phyloP scores from a whole-genome alignment of 1,140 invertebrate genomes.

The Apis cerana region DNA sequence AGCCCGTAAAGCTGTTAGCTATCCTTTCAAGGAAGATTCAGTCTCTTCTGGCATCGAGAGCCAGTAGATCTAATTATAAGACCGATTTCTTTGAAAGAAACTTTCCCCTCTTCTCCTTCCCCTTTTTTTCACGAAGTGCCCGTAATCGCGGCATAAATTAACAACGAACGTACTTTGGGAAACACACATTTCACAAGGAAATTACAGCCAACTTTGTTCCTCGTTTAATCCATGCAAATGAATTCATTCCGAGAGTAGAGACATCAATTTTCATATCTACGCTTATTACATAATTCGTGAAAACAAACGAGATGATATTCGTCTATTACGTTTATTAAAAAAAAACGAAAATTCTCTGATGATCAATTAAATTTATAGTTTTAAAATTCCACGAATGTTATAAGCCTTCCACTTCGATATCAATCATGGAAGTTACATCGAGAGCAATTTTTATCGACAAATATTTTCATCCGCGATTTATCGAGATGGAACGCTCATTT shows the following conservation, averaged over 20 bases:
- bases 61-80: background rate
- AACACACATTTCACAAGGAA: background rate
- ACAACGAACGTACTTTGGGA: background rate
- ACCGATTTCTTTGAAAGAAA: background rate
- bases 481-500: background rate
- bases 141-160: slow-evolving; percentile 36
- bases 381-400: background rate
- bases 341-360: background rate
- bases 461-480: background rate
- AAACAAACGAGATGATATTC: background rate
- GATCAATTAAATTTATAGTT: background rate
- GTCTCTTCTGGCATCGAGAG: background rate
- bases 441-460: background rate
- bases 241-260: slow-evolving; percentile 1
- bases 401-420: background rate
- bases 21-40: slow-evolving; percentile 20
- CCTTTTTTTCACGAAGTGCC: background rate
- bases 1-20: slow-evolving; percentile 27
- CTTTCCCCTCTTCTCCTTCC: background rate
- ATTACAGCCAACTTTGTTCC: background rate
- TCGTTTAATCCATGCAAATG: slow-evolving; percentile 33
- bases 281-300: background rate
- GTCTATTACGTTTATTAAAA: background rate
- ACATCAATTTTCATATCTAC: background rate
- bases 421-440: background rate